Conservation (phyloP, 2,888 invertebrate genomes). For the Lycaena phlaeas region DNA sequence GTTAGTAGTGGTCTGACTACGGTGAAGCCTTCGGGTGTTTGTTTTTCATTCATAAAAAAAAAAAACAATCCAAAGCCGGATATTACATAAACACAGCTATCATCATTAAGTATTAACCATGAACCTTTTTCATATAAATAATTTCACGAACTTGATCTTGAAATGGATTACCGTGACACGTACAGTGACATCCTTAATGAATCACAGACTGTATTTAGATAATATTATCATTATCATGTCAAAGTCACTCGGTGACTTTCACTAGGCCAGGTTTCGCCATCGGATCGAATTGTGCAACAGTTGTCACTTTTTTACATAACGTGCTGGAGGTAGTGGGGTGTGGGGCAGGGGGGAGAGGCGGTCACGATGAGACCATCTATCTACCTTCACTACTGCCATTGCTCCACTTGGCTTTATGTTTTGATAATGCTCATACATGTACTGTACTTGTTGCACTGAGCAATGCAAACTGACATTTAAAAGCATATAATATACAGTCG, state of each 20-base stretch:
- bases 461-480: no score
- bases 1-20: no score
- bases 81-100: constrained; percentile 19
- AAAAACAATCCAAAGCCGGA: no score
- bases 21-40: no score
- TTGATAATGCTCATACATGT: constrained; percentile 1
- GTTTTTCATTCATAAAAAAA: no score
- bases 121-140: constrained; percentile 23
- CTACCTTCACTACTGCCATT: background rate
- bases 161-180: background rate
- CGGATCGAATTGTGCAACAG: constrained; percentile 68
- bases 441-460: no score
- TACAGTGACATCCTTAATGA: constrained; percentile 4
- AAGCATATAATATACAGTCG: no score
- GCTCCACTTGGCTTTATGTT: constrained; percentile 1
- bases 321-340: constrained; percentile 18
- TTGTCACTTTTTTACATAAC: constrained; percentile 69
- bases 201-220: constrained; percentile 5
- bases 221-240: constrained; percentile 34
- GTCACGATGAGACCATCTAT: background rate
- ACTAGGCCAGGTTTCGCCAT: constrained; percentile 66
- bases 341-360: constrained; percentile 14
- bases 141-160: constrained; percentile 12
- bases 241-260: constrained; percentile 67
- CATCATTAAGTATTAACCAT: constrained; percentile 29